Evolutionary conservation across 2,113 vertebrate genomes (phyloP).

Genomic region (Rhombomys opimus): DNA sequence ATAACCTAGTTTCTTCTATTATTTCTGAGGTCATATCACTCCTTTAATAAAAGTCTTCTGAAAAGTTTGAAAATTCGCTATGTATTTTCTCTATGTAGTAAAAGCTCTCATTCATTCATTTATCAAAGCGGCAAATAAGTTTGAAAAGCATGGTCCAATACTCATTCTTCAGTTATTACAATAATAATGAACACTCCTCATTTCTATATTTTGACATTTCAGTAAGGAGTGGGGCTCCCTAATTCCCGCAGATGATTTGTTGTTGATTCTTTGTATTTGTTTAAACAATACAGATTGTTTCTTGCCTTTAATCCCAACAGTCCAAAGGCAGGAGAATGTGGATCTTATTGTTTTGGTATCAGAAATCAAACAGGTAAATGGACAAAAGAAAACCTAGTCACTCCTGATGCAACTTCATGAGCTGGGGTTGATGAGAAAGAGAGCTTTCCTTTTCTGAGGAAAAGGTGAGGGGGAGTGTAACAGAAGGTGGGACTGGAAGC

Average conservation of each 20-base stretch:
- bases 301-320: neutral
- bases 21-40: conserved; percentile 30
- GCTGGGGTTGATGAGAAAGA: no score
- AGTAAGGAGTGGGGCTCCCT: neutral
- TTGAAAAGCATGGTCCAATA: neutral
- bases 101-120: conserved; percentile 36
- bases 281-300: neutral
- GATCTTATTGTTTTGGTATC: neutral
- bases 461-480: no score
- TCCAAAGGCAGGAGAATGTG: neutral
- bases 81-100: neutral
- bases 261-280: neutral
- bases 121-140: conserved; percentile 36
- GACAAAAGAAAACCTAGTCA: neutral
- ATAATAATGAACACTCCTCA: neutral
- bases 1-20: neutral
- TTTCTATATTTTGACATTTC: conserved; percentile 14
- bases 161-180: conserved; percentile 28
- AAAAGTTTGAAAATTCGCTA: conserved; percentile 40
- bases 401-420: no score
- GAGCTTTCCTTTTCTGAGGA: no score
- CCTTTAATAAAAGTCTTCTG: conserved; percentile 45
- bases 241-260: neutral
- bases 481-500: no score
- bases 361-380: neutral